Base-by-base conservation (phyloP, 1,140 invertebrate genomes). In the Pissodes strobi region DNA sequence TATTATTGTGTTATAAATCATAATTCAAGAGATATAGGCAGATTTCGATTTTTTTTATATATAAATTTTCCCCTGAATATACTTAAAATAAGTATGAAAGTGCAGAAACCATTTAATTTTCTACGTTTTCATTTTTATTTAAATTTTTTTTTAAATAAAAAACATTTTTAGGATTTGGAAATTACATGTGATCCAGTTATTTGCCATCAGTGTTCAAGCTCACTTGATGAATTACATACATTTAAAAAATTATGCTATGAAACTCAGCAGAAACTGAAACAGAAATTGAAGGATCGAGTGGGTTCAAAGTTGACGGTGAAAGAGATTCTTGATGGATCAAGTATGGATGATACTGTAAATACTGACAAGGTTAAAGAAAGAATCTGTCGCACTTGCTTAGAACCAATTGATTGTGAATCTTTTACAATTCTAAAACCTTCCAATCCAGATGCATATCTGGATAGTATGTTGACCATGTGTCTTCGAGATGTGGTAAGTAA, bases 401-500 rank as follows among this genome's bases (percentile, higher is more conserved):
- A 34, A 12, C 13, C 30, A 1, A 34, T 34, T 34, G 30, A 34
- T 34, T 34, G 30, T 34, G 30, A 34, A 34, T 34, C 30, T 2
- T 34, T 34, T 5, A 34, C 30, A 2, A n/a, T 34, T 9, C 30
- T 34, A n/a, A 34, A 34, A 34, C 30, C 30, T n/a, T n/a, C n/a
- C 10, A 49, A 13, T 6, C 19, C 46, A 21, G 19, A 25, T 23
- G 46, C 46, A n/a, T 49, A 49, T 25, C 22, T 49, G 15, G 46
- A 49, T 25, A 49, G 46, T 23, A 49, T 49, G 46, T n/a, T 49
- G 8, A 23, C 22, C 19, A 49, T 49, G 46, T 49, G 46, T 22
- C 46, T 53, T 37, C 51, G 27, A 38, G 51, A 53, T 37, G 8
- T 53, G 30, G 51, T 53, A 53, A 45, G 19, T 18, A 45, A 3